A percentile compares a stretch with the other conserved stretches of the same genome.
These are phyloP conservation scores for Elysia crispata DNA, from an alignment of 2,888 invertebrate genomes.

Conservation along the genomic window DNA sequence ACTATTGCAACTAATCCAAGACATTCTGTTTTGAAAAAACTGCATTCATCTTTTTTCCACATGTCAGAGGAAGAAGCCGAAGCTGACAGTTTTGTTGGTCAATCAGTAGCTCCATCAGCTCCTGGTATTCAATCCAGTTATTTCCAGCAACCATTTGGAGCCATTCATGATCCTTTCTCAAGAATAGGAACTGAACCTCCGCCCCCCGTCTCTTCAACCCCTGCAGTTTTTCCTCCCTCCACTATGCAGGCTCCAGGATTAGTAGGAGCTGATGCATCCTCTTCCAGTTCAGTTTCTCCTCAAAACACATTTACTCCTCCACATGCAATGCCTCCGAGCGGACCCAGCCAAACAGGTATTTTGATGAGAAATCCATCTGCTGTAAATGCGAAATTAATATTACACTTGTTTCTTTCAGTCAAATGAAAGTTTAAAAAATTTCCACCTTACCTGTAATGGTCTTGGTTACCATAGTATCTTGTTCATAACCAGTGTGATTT, in stretches of 20 bases:
- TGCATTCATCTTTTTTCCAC: background rate
- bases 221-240: constrained; percentile 18
- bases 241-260: background rate
- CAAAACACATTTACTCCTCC: constrained; percentile 13
- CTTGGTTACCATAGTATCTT: too few relatives aligned
- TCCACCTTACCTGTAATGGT: too few relatives aligned
- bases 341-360: background rate
- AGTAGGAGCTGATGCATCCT: constrained; percentile 25
- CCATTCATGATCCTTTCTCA: constrained; percentile 65
- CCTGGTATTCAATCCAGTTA: constrained; percentile 18
- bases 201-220: constrained; percentile 10
- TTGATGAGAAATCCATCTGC: too few relatives aligned
- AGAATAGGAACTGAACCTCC: constrained; percentile 57
- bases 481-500: too few relatives aligned
- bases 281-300: constrained; percentile 6
- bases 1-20: too few relatives aligned
- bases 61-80: constrained; percentile 76
- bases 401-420: too few relatives aligned
- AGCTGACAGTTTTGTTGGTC: constrained; percentile 76
- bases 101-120: constrained; percentile 60
- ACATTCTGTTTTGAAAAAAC: too few relatives aligned
- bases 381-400: too few relatives aligned
- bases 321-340: constrained; percentile 3
- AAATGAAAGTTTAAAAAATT: too few relatives aligned
- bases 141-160: constrained; percentile 44